A percentile compares a stretch with the other conserved stretches of the same genome.
Evolutionary conservation across 2,888 invertebrate genomes (phyloP).

Genomic region (Drosophila eohydei): DNA sequence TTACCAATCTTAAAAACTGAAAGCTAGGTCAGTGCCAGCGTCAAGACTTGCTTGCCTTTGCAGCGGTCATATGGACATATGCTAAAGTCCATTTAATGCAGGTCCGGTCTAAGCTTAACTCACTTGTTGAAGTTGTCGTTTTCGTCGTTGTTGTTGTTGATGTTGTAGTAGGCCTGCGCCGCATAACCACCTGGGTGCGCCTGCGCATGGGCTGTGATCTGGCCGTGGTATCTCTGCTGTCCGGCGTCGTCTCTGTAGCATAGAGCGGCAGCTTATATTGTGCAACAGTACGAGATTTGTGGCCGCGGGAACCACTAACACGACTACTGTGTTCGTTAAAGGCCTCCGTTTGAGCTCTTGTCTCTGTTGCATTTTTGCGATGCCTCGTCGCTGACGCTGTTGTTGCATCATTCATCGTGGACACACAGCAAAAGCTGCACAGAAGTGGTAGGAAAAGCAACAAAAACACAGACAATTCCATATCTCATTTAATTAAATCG

Average conservation of each 20-base stretch:
- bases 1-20: constrained; percentile 54
- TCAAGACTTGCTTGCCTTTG: constrained; percentile 53
- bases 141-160: constrained; percentile 44
- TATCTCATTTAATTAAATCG: constrained; percentile 38
- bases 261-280: constrained; percentile 70
- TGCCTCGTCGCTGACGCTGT: constrained; percentile 29
- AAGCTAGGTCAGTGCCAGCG: constrained; percentile 76
- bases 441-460: constrained; percentile 58
- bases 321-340: constrained; percentile 31
- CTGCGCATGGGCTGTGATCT: constrained; percentile 50
- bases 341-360: constrained; percentile 23
- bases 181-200: constrained; percentile 61
- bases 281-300: constrained; percentile 63
- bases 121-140: constrained; percentile 67
- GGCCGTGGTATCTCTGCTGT: constrained; percentile 10
- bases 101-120: constrained; percentile 36
- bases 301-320: constrained; percentile 47
- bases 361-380: constrained; percentile 44
- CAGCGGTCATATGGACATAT: constrained; percentile 47
- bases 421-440: constrained; percentile 41
- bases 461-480: constrained; percentile 57
- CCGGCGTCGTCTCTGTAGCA: constrained; percentile 18
- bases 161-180: constrained; percentile 58
- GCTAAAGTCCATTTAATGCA: constrained; percentile 38
- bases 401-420: constrained; percentile 72